Conservation (phyloP, 2,113 vertebrate genomes). For the Haplochromis vanheusdeni region DNA sequence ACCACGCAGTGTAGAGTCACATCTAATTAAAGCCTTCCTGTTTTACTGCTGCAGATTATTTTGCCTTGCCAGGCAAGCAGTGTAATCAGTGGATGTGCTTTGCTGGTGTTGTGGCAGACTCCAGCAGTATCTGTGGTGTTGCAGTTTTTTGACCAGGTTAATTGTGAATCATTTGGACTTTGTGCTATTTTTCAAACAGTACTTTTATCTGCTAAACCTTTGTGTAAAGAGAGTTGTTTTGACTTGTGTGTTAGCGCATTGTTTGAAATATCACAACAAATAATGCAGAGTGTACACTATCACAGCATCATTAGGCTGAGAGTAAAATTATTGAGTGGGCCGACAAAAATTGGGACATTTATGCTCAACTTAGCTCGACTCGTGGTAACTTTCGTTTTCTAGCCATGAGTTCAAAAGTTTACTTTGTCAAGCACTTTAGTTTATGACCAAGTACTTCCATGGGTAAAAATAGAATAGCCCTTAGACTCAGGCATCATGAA, state of each 20-base stretch:
- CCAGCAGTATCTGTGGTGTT: not conserved
- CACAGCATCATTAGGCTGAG: not conserved
- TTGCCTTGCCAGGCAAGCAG: not conserved
- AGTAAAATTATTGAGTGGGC: not conserved
- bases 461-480: not conserved
- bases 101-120: not conserved
- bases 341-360: not conserved
- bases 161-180: not conserved
- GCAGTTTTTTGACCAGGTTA: not conserved
- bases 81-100: not conserved
- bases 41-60: conserved; percentile 1
- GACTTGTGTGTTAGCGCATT: not conserved
- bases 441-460: not conserved
- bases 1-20: not conserved
- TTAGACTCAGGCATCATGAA: not conserved
- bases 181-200: not conserved
- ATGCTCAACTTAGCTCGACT: not conserved
- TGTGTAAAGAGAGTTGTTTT: not conserved
- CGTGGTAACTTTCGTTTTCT: not conserved
- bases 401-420: not conserved
- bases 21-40: not conserved
- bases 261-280: not conserved
- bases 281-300: not conserved
- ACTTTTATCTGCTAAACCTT: not conserved
- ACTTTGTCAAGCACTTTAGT: not conserved